Percentiles rank a stretch among this genome's conserved stretches.
phyloP scores from a whole-genome alignment of 2,113 vertebrate genomes.

The Coptodon bakossiorum region DNA sequence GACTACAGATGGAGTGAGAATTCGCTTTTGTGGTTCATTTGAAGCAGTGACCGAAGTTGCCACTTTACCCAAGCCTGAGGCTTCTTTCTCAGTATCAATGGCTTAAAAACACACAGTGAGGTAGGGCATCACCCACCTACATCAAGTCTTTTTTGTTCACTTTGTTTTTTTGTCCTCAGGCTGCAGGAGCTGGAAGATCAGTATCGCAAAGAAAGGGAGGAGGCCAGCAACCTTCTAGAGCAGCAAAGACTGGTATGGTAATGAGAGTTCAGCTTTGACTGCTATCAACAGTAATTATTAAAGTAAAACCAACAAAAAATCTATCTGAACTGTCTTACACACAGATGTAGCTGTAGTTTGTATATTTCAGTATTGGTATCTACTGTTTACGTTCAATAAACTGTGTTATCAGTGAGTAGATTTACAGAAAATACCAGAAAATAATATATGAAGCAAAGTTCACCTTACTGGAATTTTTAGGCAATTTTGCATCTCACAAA shows the following conservation, averaged over 20 bases:
- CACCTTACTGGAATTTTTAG: not conserved
- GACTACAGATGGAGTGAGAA: not conserved
- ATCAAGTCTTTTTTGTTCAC: not conserved
- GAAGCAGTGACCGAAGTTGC: not conserved
- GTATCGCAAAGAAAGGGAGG: conserved; percentile 90
- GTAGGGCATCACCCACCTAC: not conserved
- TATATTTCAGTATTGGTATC: not conserved
- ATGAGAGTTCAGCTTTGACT: not conserved
- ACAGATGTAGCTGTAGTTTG: not conserved
- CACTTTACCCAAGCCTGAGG: not conserved
- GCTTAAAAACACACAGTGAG: not conserved
- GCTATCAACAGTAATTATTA: not conserved
- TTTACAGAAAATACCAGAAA: not conserved
- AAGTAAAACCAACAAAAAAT: not conserved
- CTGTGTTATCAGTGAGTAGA: not conserved
- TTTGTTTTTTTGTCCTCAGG: conserved; percentile 60
- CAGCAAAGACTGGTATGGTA: conserved; percentile 88
- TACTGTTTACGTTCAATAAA: not conserved
- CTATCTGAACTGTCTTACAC: not conserved
- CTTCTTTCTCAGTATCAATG: not conserved
- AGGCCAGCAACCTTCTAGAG: conserved; percentile 92
- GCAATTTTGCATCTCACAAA: not conserved
- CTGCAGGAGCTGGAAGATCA: conserved; percentile 96
- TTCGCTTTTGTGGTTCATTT: not conserved
- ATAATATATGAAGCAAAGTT: not conserved